Evolutionary conservation across 2,113 vertebrate species (phyloP).

Genomic region (Ia io): DNA sequence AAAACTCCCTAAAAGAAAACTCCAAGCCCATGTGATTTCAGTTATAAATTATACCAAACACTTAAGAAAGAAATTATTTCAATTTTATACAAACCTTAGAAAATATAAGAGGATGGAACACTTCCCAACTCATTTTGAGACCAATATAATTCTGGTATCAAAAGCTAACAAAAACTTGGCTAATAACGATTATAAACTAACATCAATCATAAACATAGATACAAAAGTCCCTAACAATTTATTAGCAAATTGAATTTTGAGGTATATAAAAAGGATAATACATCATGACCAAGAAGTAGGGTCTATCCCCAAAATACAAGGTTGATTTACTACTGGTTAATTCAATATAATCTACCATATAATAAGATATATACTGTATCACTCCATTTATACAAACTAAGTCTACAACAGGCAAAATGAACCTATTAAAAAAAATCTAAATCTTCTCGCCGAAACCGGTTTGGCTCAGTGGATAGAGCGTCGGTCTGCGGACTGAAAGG

Average conservation of each 20-base stretch:
- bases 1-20: background rate
- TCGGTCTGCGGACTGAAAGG: no score
- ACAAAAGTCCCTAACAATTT: background rate
- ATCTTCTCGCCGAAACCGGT: no score
- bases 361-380: background rate
- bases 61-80: background rate
- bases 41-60: background rate
- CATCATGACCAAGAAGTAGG: background rate
- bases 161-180: conserved; percentile 16
- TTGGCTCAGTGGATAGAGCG: no score
- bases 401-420: background rate
- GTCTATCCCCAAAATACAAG: background rate
- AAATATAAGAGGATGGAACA: background rate
- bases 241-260: background rate
- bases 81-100: background rate
- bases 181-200: background rate
- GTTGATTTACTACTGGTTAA: background rate
- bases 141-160: background rate
- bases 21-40: background rate
- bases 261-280: background rate
- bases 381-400: background rate
- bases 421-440: background rate
- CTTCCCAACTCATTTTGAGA: background rate
- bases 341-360: background rate
- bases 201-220: background rate